A percentile compares a stretch with the other conserved stretches of the same genome.
Evolutionary conservation across 2,797 vertebrate species (phyloP).

Genomic region (Pogoniulus pusillus): DNA sequence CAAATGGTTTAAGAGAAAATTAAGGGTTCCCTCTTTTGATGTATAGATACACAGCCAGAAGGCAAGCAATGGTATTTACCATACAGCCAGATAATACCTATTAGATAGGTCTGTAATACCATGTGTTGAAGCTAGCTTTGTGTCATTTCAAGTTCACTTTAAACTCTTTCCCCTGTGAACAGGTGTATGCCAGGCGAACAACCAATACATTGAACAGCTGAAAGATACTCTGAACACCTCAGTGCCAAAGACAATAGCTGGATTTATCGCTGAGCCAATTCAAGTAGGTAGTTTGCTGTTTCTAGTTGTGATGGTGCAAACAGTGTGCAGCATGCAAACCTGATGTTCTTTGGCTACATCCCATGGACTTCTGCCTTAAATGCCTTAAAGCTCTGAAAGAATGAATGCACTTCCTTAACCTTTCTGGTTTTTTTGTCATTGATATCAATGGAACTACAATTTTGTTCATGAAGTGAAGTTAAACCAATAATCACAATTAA

Average conservation of each 20-base stretch:
- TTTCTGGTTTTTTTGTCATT: not conserved
- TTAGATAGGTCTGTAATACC: not conserved
- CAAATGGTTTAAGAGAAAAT: not conserved
- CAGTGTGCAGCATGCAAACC: not conserved
- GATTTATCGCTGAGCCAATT: slow-evolving; percentile 93
- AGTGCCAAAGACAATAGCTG: slow-evolving; percentile 84
- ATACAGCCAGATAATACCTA: not conserved
- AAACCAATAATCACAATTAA: not conserved
- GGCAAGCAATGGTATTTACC: not conserved
- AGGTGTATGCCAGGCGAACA: slow-evolving; percentile 88
- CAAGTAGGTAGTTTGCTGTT: slow-evolving; percentile 79
- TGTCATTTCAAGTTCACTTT: not conserved
- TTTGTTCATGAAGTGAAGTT: not conserved
- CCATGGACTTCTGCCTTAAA: not conserved
- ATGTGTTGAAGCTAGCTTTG: not conserved
- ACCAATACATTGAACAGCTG: slow-evolving; percentile 88
- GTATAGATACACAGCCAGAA: not conserved
- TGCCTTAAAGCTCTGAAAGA: not conserved
- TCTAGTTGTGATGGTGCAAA: not conserved
- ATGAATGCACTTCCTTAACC: not conserved
- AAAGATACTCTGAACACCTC: slow-evolving; percentile 87
- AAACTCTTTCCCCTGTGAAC: slow-evolving; percentile 8
- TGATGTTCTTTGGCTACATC: not conserved
- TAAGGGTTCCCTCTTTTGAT: not conserved
- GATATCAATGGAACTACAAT: not conserved